Evolutionary conservation across 1,140 invertebrate species (phyloP).

Genomic region (Drosophila tristis): DNA sequence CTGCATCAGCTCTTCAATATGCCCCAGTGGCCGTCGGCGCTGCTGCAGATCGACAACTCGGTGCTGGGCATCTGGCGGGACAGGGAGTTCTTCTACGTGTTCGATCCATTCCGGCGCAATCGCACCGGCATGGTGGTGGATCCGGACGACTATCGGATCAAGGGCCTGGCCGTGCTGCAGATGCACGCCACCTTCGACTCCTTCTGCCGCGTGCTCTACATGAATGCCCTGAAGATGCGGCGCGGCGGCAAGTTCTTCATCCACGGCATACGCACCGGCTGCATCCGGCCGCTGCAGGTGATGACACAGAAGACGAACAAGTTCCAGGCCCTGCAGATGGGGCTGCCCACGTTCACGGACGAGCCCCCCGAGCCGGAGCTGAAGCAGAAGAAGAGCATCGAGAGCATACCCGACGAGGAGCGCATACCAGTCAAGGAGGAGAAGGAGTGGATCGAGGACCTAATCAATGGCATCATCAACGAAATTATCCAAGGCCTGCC

Average conservation of each 20-base stretch:
- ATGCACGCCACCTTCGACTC: slow-evolving; percentile 78
- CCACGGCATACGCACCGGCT: slow-evolving; percentile 71
- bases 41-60: slow-evolving; percentile 84
- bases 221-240: slow-evolving; percentile 75
- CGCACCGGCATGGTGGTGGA: slow-evolving; percentile 69
- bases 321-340: slow-evolving; percentile 65
- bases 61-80: slow-evolving; percentile 84
- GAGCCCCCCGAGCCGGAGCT: slow-evolving; percentile 28
- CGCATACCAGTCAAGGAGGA: slow-evolving; percentile 58
- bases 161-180: slow-evolving; percentile 71
- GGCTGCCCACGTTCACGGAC: slow-evolving; percentile 63
- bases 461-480: slow-evolving; percentile 64
- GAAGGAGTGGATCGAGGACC: slow-evolving; percentile 48
- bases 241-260: slow-evolving; percentile 81
- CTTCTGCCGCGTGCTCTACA: slow-evolving; percentile 63
- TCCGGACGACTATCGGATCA: slow-evolving; percentile 72
- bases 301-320: slow-evolving; percentile 57
- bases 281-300: slow-evolving; percentile 68
- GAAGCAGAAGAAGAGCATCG: slow-evolving; percentile 73
- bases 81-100: slow-evolving; percentile 84
- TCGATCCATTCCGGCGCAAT: slow-evolving; percentile 84
- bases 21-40: slow-evolving; percentile 79
- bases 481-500: slow-evolving; percentile 55
- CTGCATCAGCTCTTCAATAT: slow-evolving; percentile 80
- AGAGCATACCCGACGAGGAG: slow-evolving; percentile 71